phyloP scores from a whole-genome alignment of 2,888 invertebrate genomes.

The Leuctra nigra region DNA sequence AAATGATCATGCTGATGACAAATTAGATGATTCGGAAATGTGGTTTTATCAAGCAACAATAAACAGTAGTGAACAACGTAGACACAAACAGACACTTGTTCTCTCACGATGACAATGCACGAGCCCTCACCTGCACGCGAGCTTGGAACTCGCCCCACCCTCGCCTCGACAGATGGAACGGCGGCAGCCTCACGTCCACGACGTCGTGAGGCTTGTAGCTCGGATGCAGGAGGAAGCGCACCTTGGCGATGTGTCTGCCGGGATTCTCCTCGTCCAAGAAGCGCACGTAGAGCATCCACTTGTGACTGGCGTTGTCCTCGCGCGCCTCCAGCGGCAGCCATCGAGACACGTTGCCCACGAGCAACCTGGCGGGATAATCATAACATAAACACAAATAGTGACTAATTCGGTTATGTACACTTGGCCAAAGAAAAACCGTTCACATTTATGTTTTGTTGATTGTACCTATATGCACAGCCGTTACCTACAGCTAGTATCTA shows the following conservation, averaged over 20 bases:
- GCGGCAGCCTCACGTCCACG: constrained; percentile 61
- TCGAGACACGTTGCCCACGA: constrained; percentile 73
- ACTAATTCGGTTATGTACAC: no score
- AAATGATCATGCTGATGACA: no score
- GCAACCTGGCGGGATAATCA: constrained; percentile 34
- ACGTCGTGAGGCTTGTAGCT: constrained; percentile 83
- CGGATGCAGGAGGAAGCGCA: constrained; percentile 74
- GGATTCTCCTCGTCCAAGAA: constrained; percentile 53
- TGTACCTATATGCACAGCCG: no score
- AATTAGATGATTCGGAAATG: no score
- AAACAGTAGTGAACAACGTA: no score
- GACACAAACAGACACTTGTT: no score
- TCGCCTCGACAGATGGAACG: constrained; percentile 75
- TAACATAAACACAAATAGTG: no score
- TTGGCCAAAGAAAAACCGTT: no score
- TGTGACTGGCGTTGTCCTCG: constrained; percentile 69
- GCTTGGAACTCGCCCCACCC: constrained; percentile 94
- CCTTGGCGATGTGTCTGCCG: constrained; percentile 60
- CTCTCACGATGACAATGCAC: no score
- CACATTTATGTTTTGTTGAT: no score
- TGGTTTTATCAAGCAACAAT: no score
- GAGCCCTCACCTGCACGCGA: constrained; percentile 65
- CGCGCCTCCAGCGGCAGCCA: constrained; percentile 65
- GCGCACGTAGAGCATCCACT: constrained; percentile 85
- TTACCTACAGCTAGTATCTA: no score